Percentiles rank a stretch among this genome's conserved stretches.
phyloP scores from a whole-genome alignment of 2,888 invertebrate species.

The Coleophora flavipennella region DNA sequence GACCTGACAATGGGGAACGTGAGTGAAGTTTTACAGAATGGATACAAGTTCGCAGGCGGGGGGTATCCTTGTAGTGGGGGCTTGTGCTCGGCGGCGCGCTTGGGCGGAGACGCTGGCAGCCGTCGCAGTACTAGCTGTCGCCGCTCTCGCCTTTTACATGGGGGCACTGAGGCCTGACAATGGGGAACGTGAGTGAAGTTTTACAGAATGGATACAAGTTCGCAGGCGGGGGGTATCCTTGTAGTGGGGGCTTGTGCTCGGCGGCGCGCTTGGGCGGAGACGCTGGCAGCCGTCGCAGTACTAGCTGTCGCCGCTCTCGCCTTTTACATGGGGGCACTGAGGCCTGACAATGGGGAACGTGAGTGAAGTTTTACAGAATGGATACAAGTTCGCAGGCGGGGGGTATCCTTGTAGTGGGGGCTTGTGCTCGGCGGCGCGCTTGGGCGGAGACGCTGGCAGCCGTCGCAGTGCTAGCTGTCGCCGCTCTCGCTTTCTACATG shows the following conservation, averaged over 20 bases:
- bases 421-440: too few relatives aligned
- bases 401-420: too few relatives aligned
- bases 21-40: slow-evolving; percentile 59
- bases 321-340: slow-evolving; percentile 86
- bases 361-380: too few relatives aligned
- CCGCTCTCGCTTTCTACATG: too few relatives aligned
- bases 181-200: slow-evolving; percentile 74
- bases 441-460: slow-evolving; percentile 80
- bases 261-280: slow-evolving; percentile 56
- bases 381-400: too few relatives aligned
- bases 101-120: slow-evolving; percentile 79
- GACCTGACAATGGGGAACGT: slow-evolving; percentile 78
- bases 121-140: slow-evolving; percentile 84
- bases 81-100: neutral
- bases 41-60: slow-evolving; percentile 64
- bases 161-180: slow-evolving; percentile 80
- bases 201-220: slow-evolving; percentile 65
- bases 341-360: slow-evolving; percentile 78
- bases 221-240: slow-evolving; percentile 57
- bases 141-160: slow-evolving; percentile 88
- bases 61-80: slow-evolving; percentile 56
- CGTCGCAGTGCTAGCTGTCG: slow-evolving; percentile 82
- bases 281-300: slow-evolving; percentile 83
- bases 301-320: slow-evolving; percentile 87
- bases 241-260: slow-evolving; percentile 35